These are phyloP conservation scores for Parotocinclus haroldoi DNA, from an alignment of 2,797 vertebrate species.

Conservation along the genomic window DNA sequence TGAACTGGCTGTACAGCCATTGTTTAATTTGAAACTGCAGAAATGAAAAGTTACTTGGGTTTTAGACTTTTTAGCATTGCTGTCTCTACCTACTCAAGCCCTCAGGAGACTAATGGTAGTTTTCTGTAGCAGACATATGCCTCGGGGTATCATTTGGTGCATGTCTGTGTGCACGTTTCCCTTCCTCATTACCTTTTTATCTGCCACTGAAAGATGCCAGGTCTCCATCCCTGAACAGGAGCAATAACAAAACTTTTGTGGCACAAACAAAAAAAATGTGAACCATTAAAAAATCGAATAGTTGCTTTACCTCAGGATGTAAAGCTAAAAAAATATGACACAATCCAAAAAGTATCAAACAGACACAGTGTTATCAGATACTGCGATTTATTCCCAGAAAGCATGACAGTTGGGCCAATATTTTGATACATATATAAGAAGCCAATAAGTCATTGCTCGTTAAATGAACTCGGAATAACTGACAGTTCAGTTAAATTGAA, in stretches of 20 bases:
- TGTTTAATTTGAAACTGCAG: slow-evolving; percentile 65
- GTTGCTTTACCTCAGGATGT: slow-evolving; percentile 8
- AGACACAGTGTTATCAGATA: slow-evolving; percentile 9
- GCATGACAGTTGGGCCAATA: slow-evolving; percentile 2
- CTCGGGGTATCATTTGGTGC: slow-evolving; percentile 36
- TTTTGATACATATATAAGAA: slow-evolving; percentile 11
- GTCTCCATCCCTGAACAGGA: slow-evolving; percentile 22
- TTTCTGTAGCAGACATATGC: slow-evolving; percentile 50
- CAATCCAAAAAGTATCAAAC: slow-evolving; percentile 10
- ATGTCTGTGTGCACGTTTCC: slow-evolving; percentile 26
- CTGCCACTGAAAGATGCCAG: slow-evolving; percentile 25
- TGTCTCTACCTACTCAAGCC: slow-evolving; percentile 54
- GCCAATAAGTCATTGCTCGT: slow-evolving; percentile 24
- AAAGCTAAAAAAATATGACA: slow-evolving; percentile 9
- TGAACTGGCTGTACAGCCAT: slow-evolving; percentile 68
- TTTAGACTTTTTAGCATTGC: slow-evolving; percentile 76
- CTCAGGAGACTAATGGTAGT: slow-evolving; percentile 57
- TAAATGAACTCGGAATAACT: slow-evolving; percentile 17
- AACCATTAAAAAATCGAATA: not conserved
- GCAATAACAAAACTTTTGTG: slow-evolving; percentile 17
- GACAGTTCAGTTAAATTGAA: slow-evolving; percentile 22
- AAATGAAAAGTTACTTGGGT: slow-evolving; percentile 59
- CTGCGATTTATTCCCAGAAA: not conserved
- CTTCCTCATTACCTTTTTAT: slow-evolving; percentile 45
- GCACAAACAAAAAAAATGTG: slow-evolving; percentile 16